phyloP scores from a whole-genome alignment of 2,797 vertebrate genomes.

The Knipowitschia caucasica region DNA sequence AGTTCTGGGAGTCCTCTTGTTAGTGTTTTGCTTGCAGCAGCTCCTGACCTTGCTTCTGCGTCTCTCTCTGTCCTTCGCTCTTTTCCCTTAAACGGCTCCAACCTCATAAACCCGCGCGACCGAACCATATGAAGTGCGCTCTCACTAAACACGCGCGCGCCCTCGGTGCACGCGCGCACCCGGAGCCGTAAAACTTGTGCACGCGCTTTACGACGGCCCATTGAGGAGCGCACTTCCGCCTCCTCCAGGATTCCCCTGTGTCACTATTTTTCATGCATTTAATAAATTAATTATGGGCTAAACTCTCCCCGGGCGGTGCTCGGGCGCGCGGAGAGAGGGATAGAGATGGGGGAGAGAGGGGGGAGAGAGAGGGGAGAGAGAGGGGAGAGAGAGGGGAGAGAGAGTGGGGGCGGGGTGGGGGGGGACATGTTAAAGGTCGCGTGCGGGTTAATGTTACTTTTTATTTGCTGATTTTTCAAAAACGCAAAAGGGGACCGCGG shows the following conservation, averaged over 20 bases:
- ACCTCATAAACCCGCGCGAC: too few relatives aligned
- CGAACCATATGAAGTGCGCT: too few relatives aligned
- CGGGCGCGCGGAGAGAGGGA: conserved; percentile 85
- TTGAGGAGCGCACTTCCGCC: conserved; percentile 97
- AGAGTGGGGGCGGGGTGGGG: conserved; percentile 92
- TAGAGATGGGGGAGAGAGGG: neutral
- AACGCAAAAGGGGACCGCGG: conserved; percentile 71
- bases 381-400: conserved; percentile 88
- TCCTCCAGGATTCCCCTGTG: conserved; percentile 83
- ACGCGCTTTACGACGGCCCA: conserved; percentile 99
- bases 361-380: conserved; percentile 83
- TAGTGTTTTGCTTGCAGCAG: too few relatives aligned
- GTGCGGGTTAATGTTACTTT: conserved; percentile 99
- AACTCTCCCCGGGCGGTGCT: conserved; percentile 99
- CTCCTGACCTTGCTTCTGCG: too few relatives aligned
- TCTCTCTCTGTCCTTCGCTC: too few relatives aligned
- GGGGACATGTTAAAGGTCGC: conserved; percentile 98
- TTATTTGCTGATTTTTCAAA: conserved; percentile 99
- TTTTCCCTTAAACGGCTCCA: too few relatives aligned
- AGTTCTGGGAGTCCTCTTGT: too few relatives aligned
- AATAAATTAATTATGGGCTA: conserved; percentile 99
- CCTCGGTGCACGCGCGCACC: conserved; percentile 94
- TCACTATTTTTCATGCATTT: conserved; percentile 99
- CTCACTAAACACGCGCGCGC: conserved; percentile 94
- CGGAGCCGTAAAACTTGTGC: conserved; percentile 99